Percentiles rank a stretch among this genome's conserved stretches.
Conservation (phyloP, 2,797 vertebrate genomes). For the Chaenodraco wilsoni region DNA sequence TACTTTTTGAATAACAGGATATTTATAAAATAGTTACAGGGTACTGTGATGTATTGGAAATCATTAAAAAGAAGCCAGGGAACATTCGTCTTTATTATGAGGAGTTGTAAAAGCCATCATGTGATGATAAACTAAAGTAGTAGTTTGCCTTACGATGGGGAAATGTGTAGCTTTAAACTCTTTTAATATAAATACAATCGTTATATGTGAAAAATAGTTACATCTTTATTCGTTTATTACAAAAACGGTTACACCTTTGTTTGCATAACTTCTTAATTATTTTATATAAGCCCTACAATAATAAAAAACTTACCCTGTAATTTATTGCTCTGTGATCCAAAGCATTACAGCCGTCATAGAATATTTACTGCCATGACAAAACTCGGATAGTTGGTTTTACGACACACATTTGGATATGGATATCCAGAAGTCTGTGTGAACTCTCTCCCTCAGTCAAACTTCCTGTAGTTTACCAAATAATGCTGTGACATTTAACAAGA, state of each 20-base stretch:
- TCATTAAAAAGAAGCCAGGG: not conserved
- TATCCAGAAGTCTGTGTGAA: conserved; percentile 22
- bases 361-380: conserved; percentile 14
- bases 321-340: conserved; percentile 26
- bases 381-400: conserved; percentile 26
- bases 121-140: not conserved
- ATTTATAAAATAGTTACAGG: not conserved
- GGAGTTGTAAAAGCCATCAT: not conserved
- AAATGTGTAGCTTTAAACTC: too few species aligned
- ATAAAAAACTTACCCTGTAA: conserved; percentile 12
- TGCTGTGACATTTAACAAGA: conserved; percentile 25
- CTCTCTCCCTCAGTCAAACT: conserved; percentile 6
- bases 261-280: not conserved
- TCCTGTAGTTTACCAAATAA: conserved; percentile 2
- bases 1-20: conserved; percentile 10
- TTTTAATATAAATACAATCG: too few species aligned
- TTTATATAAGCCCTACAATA: conserved; percentile 13
- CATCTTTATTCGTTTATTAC: not conserved
- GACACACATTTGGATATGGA: conserved; percentile 30
- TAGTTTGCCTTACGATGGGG: too few species aligned
- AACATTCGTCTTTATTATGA: not conserved
- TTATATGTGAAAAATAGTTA: too few species aligned
- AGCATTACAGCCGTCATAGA: not conserved
- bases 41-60: not conserved
- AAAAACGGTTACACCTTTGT: not conserved